Conservation (phyloP, 53 echinoderm and acorn worm genomes). For the Arbacia lixula region DNA sequence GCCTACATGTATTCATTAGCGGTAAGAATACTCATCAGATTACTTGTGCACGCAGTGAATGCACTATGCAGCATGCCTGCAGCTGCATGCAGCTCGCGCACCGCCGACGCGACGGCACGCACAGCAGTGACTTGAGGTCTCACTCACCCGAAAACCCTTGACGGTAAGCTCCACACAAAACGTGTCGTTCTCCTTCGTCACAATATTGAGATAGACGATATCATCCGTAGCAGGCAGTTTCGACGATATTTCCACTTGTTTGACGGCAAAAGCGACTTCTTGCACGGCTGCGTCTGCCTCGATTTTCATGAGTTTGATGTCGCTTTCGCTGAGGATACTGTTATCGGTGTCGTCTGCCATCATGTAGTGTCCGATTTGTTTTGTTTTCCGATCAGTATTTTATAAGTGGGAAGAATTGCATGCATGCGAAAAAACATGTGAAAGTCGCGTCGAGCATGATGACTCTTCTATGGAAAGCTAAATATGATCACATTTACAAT, state of each 20-base stretch:
- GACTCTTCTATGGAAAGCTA: too few relatives aligned
- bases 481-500: too few relatives aligned
- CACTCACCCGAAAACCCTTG: constrained; percentile 92
- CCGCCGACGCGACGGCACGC: too few relatives aligned
- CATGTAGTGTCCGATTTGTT: not conserved
- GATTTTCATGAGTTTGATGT: constrained; percentile 87
- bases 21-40: too few relatives aligned
- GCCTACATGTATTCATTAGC: too few relatives aligned
- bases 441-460: too few relatives aligned
- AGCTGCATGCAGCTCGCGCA: too few relatives aligned
- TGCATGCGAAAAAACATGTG: too few relatives aligned
- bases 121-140: too few relatives aligned
- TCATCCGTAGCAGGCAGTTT: constrained; percentile 76
- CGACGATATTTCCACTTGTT: constrained; percentile 83
- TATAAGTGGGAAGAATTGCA: too few relatives aligned
- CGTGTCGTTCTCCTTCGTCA: constrained; percentile 85
- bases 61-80: too few relatives aligned
- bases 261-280: constrained; percentile 91
- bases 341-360: constrained; percentile 77
- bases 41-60: too few relatives aligned
- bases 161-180: constrained; percentile 94
- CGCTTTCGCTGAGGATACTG: constrained; percentile 63
- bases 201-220: constrained; percentile 83
- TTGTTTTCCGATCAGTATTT: not conserved
- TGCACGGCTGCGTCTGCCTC: constrained; percentile 90